A percentile compares a stretch with the other conserved stretches of the same genome.
These are phyloP conservation scores for Nannoperca australis DNA, from an alignment of 2,797 vertebrate species.

Conservation along the genomic window DNA sequence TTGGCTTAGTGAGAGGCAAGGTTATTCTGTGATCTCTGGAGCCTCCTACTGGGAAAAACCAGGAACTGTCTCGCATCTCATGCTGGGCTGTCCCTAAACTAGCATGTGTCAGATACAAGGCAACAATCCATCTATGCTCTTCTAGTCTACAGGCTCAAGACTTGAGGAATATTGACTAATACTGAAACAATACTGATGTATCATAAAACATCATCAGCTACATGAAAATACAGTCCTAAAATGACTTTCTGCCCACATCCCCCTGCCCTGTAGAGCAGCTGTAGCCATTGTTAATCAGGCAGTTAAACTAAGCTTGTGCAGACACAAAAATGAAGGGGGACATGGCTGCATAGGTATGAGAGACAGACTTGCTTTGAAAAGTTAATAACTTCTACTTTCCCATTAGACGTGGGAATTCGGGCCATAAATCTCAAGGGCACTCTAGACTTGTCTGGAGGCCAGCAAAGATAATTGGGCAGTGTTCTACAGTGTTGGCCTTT, in stretches of 20 bases:
- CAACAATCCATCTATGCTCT: slow-evolving; percentile 7
- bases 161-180: slow-evolving; percentile 17
- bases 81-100: not conserved
- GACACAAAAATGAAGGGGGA: slow-evolving; percentile 62
- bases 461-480: slow-evolving; percentile 73
- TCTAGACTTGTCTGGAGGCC: slow-evolving; percentile 71
- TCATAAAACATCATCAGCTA: slow-evolving; percentile 23
- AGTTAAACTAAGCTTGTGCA: slow-evolving; percentile 69
- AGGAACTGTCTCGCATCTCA: slow-evolving; percentile 49
- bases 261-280: slow-evolving; percentile 35
- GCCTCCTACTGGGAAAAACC: slow-evolving; percentile 89
- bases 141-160: slow-evolving; percentile 3
- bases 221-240: slow-evolving; percentile 35
- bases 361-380: slow-evolving; percentile 76
- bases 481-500: slow-evolving; percentile 65
- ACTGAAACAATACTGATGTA: slow-evolving; percentile 18
- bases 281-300: slow-evolving; percentile 62
- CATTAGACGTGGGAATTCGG: slow-evolving; percentile 77
- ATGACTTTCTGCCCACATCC: slow-evolving; percentile 28
- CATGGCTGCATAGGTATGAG: slow-evolving; percentile 55
- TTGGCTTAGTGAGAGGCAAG: slow-evolving; percentile 1
- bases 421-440: slow-evolving; percentile 77
- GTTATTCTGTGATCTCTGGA: slow-evolving; percentile 84
- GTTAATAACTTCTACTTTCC: slow-evolving; percentile 80
- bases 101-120: slow-evolving; percentile 3